Evolutionary conservation across 2,797 vertebrate species (phyloP), one percentile per base, ranked within the genome.

Genomic region (Hippocampus kuda): DNA sequence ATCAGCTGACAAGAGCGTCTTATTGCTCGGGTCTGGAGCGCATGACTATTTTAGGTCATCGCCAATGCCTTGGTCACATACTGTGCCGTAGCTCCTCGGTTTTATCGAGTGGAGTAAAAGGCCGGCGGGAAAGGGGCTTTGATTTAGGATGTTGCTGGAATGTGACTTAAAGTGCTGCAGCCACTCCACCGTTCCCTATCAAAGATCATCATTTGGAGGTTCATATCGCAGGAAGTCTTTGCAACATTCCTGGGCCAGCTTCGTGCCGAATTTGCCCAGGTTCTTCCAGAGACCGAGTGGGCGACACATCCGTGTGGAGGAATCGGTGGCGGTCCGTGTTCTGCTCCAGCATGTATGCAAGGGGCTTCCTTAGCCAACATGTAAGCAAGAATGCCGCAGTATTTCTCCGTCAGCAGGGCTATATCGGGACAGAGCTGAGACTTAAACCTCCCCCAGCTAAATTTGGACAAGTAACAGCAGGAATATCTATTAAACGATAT

Each of bases 41-140:
- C 83, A 90, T 91, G 87, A 87, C 91, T 91, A 92, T 92, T 91
- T 91, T 92, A 91, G 90, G 91, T 84, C 84, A 90, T 84, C 74
- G 64, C 54, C 41, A 1, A 71, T 70, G 76, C 71, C 69, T 62
- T 59, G 64, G 73, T 56, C 59, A 68, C 63, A 74, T 77, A 61
- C 71, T 66, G 65, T 75, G 62, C 74, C 65, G 46, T 56, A 41
- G 48, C 75, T 70, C 46, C 67, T 69, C 15, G 70, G 8, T 65
- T 73, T 77, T 75, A 71, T 76, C 69, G 67, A 70, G 69, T 68
- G 59, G 68, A 73, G 75, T 79, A 71, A 76, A 80, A 73, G 68
- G 44, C 48, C 66, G 38, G 10, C 16, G 34, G 34, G 7, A 24
- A 20, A 42, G 34, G 8, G 20, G 30, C 44, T 48, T 49, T 30